A percentile compares a stretch with the other conserved stretches of the same genome.
phyloP scores from a whole-genome alignment of 1,140 invertebrate species.

The Heterodera schachtii region DNA sequence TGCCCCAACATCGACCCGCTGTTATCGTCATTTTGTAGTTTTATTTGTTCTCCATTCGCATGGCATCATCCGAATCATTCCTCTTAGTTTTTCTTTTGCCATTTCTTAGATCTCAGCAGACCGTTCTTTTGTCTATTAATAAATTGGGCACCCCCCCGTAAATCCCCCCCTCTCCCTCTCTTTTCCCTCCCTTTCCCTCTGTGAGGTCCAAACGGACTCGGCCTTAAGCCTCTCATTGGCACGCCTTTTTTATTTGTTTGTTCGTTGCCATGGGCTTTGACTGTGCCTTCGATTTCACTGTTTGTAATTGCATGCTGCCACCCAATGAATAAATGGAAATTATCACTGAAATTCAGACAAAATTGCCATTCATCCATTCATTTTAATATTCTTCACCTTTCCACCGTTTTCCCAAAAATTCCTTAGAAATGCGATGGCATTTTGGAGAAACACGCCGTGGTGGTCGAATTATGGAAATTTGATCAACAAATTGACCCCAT shows the following conservation, averaged over 20 bases:
- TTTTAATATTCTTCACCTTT: not conserved
- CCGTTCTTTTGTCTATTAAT: not conserved
- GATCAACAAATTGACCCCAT: not conserved
- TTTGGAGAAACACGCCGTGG: too few species aligned
- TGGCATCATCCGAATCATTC: not conserved
- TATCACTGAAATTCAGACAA: not conserved
- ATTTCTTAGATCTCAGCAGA: not conserved
- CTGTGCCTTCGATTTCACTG: not conserved
- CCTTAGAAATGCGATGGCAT: too few species aligned
- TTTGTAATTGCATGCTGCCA: not conserved
- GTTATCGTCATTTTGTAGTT: not conserved
- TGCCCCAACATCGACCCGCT: not conserved
- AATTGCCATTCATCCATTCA: too few species aligned
- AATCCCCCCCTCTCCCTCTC: too few species aligned
- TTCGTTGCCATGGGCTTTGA: not conserved
- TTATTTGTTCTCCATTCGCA: not conserved
- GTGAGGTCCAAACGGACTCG: not conserved
- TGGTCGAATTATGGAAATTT: too few species aligned
- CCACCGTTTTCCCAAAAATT: too few species aligned
- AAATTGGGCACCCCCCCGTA: too few species aligned
- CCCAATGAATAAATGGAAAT: not conserved
- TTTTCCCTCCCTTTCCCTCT: not conserved
- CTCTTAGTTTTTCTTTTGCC: too few species aligned
- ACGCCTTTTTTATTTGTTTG: not conserved
- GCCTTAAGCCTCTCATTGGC: not conserved